Evolutionary conservation across 2,113 vertebrate species (phyloP).

Genomic region (Tupaia chinensis): DNA sequence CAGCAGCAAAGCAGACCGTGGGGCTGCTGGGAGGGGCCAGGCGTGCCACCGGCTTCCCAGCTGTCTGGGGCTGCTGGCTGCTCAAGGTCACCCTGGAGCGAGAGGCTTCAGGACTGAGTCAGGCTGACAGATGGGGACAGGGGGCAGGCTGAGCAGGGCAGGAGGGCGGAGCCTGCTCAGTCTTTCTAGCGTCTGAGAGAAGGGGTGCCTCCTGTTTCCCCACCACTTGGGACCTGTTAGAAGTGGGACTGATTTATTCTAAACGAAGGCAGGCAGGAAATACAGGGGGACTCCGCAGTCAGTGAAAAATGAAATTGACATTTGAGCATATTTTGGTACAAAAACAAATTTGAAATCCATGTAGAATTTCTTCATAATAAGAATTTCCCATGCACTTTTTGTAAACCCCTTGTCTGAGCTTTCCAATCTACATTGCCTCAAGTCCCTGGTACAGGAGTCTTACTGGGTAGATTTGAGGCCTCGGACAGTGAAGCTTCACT

Average conservation of each 20-base stretch:
- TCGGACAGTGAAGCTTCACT: background rate
- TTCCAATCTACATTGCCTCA: background rate
- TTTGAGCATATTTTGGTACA: too few relatives aligned
- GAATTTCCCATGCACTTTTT: too few relatives aligned
- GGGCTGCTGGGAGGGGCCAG: background rate
- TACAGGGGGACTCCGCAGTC: too few relatives aligned
- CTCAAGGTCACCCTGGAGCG: background rate
- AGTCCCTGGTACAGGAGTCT: background rate
- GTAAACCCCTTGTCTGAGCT: background rate
- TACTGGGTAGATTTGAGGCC: background rate
- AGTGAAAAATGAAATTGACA: too few relatives aligned
- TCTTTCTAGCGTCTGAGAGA: background rate
- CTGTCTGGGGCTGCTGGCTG: slow-evolving; percentile 31
- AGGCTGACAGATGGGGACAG: background rate
- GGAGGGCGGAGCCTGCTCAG: background rate
- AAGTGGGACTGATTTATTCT: background rate
- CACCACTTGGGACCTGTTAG: background rate
- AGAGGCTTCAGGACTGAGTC: background rate
- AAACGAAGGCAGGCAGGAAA: background rate
- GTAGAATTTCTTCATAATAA: too few relatives aligned
- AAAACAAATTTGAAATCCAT: too few relatives aligned
- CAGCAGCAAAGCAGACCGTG: background rate
- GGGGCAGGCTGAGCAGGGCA: background rate
- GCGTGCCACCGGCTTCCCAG: slow-evolving; percentile 29
- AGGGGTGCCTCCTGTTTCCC: background rate